These are phyloP conservation scores for Leucophenga maculata DNA, from an alignment of 2,888 invertebrate genomes.

Conservation along the genomic window DNA sequence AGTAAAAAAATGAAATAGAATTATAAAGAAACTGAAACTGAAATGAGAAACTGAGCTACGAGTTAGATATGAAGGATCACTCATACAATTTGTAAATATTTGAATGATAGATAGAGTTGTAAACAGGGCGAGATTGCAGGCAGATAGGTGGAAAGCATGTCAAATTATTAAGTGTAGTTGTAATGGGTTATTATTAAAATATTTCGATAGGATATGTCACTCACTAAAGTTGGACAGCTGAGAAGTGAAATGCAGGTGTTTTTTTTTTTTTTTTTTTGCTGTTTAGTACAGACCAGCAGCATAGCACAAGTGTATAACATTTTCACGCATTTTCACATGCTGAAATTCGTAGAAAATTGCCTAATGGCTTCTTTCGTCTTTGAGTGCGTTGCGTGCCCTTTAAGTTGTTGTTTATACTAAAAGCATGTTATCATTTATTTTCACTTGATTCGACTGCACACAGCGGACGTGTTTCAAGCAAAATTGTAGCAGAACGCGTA, in stretches of 20 bases:
- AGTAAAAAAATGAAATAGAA: conserved; percentile 35
- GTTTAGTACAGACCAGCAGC: conserved; percentile 27
- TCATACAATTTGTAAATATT: conserved; percentile 45
- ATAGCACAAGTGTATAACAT: conserved; percentile 5
- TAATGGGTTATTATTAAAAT: conserved; percentile 29
- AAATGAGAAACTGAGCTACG: conserved; percentile 43
- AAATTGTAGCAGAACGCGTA: conserved; percentile 34
- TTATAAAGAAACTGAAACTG: conserved; percentile 59
- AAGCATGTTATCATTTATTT: conserved; percentile 2
- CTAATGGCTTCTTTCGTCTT: neutral
- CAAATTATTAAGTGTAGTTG: conserved; percentile 49
- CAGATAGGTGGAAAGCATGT: conserved; percentile 49
- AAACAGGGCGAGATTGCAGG: conserved; percentile 35
- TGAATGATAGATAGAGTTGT: no score
- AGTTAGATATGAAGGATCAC: conserved; percentile 47
- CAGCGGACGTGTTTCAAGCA: conserved; percentile 57
- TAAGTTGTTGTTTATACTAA: neutral
- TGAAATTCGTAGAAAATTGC: conserved; percentile 21
- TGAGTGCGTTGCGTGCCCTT: neutral
- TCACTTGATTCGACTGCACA: conserved; percentile 38
- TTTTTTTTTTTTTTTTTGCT: neutral
- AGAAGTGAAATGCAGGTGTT: conserved; percentile 1
- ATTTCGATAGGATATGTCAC: conserved; percentile 46
- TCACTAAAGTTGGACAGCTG: conserved; percentile 40
- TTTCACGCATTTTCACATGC: conserved; percentile 19